Base-by-base conservation (phyloP, 37 sponge, comb jelly and placozoan species). In the Chondrosia reniformis region DNA sequence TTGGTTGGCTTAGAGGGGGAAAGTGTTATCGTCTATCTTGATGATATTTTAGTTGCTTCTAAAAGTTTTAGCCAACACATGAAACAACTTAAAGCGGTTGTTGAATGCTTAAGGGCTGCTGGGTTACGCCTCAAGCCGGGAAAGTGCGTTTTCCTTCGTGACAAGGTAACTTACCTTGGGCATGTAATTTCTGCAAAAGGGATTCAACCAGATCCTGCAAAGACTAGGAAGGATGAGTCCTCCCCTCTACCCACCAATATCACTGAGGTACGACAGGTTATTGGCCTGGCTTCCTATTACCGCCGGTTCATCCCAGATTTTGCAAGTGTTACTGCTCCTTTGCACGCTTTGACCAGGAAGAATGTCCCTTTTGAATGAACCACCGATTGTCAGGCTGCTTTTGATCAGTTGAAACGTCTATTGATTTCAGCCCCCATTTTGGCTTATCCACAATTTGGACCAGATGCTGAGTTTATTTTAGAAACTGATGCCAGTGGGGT, bases 241-340 rank as follows among this genome's bases (percentile, higher is more conserved):
- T 84, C 55, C 45, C 85, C 85, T 17, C 0, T 17, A 25, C 85
- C 85, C 13, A 45, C 55, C 0, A 73, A 78, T 84, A 63, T 84
- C 15, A 71, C 72, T 5, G 31, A 27, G 24, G 32, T 84, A 22
- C 9, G 79, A 9, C 30, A 67, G 8, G 77, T 84, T 44, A 36
- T 84, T 28, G 85, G 79, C 22, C 79, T 84, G 4, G 73, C 79
- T 1, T 69, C 79, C 34, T 84, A 84, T 58, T 84, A 84, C 57
- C 41, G 79, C 6, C 42, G 52, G 4, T 84, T 84, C 39, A 64
- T 84, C 1, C 85, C 79, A 7, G 45, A 49, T 0, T 77, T 84
- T 84, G 79, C n/a, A n/a, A n/a, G n/a, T n/a, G n/a, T n/a, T n/a
- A n/a, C 86, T 2, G 13, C 32, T 3, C 75, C 81, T 5, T 39